phyloP scores from a whole-genome alignment of 2,888 invertebrate genomes.

The Sphinx pinastri region DNA sequence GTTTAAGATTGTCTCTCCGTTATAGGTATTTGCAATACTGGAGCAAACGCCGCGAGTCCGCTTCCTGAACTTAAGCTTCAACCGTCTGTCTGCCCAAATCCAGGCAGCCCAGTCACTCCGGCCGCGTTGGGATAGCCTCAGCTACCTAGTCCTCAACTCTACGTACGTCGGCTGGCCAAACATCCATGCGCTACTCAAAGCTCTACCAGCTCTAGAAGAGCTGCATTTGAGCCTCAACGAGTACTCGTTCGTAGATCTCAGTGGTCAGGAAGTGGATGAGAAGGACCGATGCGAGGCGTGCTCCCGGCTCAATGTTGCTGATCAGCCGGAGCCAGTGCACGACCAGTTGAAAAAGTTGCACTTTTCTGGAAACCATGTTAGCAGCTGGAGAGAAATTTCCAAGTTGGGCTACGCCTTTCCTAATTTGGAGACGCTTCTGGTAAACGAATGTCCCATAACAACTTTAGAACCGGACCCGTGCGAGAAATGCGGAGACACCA shows the following conservation, averaged over 20 bases:
- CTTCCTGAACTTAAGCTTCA: conserved; percentile 96
- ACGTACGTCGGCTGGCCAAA: conserved; percentile 94
- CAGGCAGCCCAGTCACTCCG: conserved; percentile 80
- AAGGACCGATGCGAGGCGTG: conserved; percentile 72
- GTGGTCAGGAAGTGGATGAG: conserved; percentile 68
- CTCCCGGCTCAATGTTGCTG: conserved; percentile 64
- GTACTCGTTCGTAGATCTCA: conserved; percentile 90
- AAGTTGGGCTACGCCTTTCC: conserved; percentile 95
- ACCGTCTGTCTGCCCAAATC: conserved; percentile 89
- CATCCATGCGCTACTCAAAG: conserved; percentile 89
- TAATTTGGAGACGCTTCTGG: conserved; percentile 91
- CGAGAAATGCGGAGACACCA: conserved; percentile 77
- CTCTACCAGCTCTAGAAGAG: conserved; percentile 93
- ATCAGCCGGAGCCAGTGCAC: conserved; percentile 81
- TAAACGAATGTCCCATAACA: conserved; percentile 93
- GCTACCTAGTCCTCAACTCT: conserved; percentile 93
- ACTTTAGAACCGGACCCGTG: conserved; percentile 85
- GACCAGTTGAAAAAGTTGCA: conserved; percentile 90
- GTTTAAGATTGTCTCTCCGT: conserved; percentile 34
- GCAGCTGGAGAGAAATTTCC: conserved; percentile 92
- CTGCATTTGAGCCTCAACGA: conserved; percentile 96
- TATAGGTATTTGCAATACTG: conserved; percentile 92
- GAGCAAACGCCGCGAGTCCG: conserved; percentile 94
- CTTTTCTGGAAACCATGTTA: conserved; percentile 94
- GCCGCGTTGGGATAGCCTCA: conserved; percentile 85